Evolutionary conservation across 2,888 invertebrate species (phyloP).

Genomic region (Allygus modestus): DNA sequence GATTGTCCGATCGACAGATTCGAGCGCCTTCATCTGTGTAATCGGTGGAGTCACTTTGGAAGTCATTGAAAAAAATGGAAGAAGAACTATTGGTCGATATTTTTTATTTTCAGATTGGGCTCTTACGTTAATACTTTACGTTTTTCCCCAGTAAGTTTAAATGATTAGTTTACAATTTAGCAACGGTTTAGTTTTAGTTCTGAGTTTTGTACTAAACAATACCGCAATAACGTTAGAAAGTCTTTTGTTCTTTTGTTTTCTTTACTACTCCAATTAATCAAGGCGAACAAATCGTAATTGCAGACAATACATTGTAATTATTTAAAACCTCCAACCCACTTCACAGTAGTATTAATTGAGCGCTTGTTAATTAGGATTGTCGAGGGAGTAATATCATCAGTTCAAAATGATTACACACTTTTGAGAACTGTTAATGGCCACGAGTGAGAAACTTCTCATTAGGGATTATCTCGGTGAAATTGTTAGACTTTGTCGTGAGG

Average conservation of each 20-base stretch:
- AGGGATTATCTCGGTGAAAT: slow-evolving; percentile 38
- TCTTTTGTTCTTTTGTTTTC: slow-evolving; percentile 3
- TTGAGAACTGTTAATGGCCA: slow-evolving; percentile 1
- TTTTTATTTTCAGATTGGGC: neutral
- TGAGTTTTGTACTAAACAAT: neutral
- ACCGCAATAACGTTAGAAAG: slow-evolving; percentile 14
- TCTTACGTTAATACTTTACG: too few species aligned
- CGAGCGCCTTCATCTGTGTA: neutral
- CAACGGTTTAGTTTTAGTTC: too few species aligned
- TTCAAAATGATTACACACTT: slow-evolving; percentile 38
- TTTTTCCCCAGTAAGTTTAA: too few species aligned
- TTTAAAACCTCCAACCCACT: slow-evolving; percentile 31
- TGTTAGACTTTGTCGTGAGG: neutral
- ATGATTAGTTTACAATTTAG: too few species aligned
- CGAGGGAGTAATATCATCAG: slow-evolving; percentile 7
- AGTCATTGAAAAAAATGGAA: neutral
- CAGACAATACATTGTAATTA: slow-evolving; percentile 21
- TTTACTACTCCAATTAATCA: slow-evolving; percentile 22
- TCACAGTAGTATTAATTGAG: slow-evolving; percentile 36
- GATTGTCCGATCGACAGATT: slow-evolving; percentile 11
- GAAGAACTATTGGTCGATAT: slow-evolving; percentile 26
- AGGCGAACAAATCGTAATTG: slow-evolving; percentile 19
- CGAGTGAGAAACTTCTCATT: slow-evolving; percentile 28
- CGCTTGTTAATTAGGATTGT: slow-evolving; percentile 35
- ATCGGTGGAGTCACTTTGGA: slow-evolving; percentile 4